Percentiles rank a stretch among this genome's conserved stretches.
phyloP scores from a whole-genome alignment of 2,888 invertebrate species.

The Anoplius nigerrimus region DNA sequence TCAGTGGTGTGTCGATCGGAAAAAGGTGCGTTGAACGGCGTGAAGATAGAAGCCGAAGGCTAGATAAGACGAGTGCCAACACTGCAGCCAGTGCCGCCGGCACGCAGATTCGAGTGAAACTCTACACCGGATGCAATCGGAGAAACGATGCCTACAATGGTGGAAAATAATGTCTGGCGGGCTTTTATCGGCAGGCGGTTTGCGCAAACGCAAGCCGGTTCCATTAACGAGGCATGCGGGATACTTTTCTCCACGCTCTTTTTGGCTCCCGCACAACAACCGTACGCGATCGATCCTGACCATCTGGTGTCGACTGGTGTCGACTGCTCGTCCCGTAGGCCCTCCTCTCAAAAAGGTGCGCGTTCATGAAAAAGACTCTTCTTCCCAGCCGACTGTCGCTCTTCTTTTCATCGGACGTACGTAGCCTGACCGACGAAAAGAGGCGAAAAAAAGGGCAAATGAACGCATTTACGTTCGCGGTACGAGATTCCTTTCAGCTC shows the following conservation, averaged over 20 bases:
- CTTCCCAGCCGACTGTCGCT: too few species aligned
- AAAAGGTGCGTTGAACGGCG: conserved; percentile 33
- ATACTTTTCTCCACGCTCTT: conserved; percentile 37
- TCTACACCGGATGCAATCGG: conserved; percentile 25
- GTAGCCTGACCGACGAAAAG: background rate
- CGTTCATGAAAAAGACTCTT: too few species aligned
- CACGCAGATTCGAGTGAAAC: conserved; percentile 40
- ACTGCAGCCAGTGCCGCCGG: conserved; percentile 14
- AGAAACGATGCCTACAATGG: conserved; percentile 38
- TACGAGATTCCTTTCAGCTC: too few species aligned
- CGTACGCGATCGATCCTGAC: conserved; percentile 28
- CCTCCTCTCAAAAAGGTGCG: too few species aligned
- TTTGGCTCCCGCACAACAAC: conserved; percentile 13
- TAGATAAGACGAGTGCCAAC: conserved; percentile 29
- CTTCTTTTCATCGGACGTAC: too few species aligned
- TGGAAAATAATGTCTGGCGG: conserved; percentile 34
- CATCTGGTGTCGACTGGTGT: conserved; percentile 32
- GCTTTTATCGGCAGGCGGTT: conserved; percentile 26
- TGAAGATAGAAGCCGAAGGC: conserved; percentile 16
- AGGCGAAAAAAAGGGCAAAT: too few species aligned
- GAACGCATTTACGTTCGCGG: too few species aligned
- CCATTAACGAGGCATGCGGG: conserved; percentile 41
- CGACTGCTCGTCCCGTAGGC: background rate
- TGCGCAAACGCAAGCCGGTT: conserved; percentile 29
- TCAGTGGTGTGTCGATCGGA: conserved; percentile 9